phyloP scores from a whole-genome alignment of 2,888 invertebrate species.

The Heterodera filipjevi region DNA sequence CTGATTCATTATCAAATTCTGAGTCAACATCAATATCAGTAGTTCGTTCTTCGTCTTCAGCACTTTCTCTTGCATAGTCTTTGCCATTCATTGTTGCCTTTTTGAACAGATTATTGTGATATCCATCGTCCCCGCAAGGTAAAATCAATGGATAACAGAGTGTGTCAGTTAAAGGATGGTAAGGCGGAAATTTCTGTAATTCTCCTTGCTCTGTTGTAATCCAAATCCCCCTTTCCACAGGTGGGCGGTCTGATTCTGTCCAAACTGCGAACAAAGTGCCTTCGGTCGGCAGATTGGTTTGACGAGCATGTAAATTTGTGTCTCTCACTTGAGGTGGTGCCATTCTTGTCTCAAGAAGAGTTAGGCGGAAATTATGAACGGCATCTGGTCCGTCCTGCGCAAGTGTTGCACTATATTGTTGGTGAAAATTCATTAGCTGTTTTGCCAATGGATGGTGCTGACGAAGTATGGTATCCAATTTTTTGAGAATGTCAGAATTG shows the following conservation, averaged over 20 bases:
- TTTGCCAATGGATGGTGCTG: neutral
- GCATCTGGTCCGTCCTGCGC: neutral
- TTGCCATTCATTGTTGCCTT: too few species aligned
- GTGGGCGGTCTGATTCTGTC: neutral
- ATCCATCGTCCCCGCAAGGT: conserved; percentile 9
- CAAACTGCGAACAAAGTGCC: conserved; percentile 2
- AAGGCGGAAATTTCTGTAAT: neutral
- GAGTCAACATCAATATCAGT: too few species aligned
- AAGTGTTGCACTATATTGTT: neutral
- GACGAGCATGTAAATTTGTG: neutral
- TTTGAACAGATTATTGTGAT: too few species aligned
- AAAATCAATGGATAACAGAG: conserved; percentile 8
- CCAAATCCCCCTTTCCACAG: neutral
- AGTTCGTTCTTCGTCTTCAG: too few species aligned
- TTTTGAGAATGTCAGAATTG: too few species aligned
- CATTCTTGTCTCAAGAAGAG: neutral
- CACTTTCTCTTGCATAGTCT: too few species aligned
- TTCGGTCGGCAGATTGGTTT: conserved; percentile 15
- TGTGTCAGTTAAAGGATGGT: neutral
- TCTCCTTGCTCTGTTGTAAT: neutral
- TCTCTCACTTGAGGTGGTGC: neutral
- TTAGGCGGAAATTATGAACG: conserved; percentile 10
- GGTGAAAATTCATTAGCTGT: conserved; percentile 1
- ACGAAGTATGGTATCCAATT: neutral
- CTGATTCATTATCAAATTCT: too few species aligned